Percentiles rank a stretch among this genome's conserved stretches.
Evolutionary conservation across 64 coral and sea anemone genomes (phyloP).

Genomic region (Cladopsammia gracilis): DNA sequence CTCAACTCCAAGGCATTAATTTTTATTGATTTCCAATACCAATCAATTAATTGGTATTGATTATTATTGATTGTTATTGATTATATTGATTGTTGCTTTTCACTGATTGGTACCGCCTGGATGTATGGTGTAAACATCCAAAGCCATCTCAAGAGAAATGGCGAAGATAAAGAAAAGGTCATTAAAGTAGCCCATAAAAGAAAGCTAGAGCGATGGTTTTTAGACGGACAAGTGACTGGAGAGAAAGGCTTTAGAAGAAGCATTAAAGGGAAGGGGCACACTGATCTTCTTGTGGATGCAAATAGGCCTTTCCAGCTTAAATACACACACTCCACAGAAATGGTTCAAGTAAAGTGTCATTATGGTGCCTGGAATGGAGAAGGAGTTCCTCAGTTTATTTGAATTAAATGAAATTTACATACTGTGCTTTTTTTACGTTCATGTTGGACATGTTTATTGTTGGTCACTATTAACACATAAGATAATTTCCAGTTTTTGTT

Average conservation of each 20-base stretch:
- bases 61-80: no score
- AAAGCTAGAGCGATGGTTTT: conserved; percentile 17
- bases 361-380: conserved; percentile 39
- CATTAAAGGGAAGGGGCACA: conserved; percentile 5
- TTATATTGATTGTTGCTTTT: no score
- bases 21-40: no score
- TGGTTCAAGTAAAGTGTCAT: conserved; percentile 33
- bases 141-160: neutral
- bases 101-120: no score
- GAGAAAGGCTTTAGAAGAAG: conserved; percentile 7
- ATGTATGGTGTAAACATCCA: no score
- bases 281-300: conserved; percentile 13
- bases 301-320: conserved; percentile 23
- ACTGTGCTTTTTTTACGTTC: neutral
- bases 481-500: no score
- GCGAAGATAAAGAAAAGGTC: conserved; percentile 29
- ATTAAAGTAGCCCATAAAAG: conserved; percentile 11
- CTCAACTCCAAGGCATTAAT: no score
- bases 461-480: neutral
- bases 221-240: conserved; percentile 4
- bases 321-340: conserved; percentile 23
- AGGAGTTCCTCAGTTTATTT: conserved; percentile 30
- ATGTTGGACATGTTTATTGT: neutral
- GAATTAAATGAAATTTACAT: neutral
- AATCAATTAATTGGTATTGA: no score